Conservation (phyloP, 2,797 vertebrate genomes). For the Microctenopoma steveboyesi region DNA sequence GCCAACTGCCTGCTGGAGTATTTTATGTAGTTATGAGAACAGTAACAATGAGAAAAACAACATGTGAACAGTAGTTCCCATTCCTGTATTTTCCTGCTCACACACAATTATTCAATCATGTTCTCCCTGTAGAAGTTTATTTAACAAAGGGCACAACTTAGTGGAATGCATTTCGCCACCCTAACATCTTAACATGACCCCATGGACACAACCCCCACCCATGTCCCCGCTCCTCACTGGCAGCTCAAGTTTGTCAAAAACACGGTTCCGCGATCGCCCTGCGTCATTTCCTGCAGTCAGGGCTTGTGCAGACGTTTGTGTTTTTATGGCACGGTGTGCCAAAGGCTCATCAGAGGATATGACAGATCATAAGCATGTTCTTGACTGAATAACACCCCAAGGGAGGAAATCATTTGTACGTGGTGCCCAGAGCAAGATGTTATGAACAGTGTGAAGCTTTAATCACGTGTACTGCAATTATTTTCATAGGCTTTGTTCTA, state of each 20-base stretch:
- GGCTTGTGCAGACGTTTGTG: slow-evolving; percentile 48
- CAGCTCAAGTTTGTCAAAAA: slow-evolving; percentile 47
- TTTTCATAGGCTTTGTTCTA: background rate
- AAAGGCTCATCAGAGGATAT: slow-evolving; percentile 66
- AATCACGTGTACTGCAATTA: background rate
- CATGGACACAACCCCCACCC: background rate
- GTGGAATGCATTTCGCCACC: background rate
- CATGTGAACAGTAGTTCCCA: background rate
- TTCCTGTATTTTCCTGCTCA: background rate
- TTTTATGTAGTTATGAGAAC: too few relatives aligned
- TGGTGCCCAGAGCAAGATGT: slow-evolving; percentile 31
- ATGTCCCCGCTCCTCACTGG: slow-evolving; percentile 38
- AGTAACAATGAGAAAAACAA: too few relatives aligned
- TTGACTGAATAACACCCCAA: slow-evolving; percentile 51
- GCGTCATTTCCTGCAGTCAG: slow-evolving; percentile 74
- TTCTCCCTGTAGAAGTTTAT: background rate
- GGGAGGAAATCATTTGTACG: slow-evolving; percentile 74
- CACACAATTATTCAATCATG: background rate
- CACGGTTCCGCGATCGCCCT: slow-evolving; percentile 48
- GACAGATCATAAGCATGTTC: slow-evolving; percentile 60
- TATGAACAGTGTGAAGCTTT: slow-evolving; percentile 28
- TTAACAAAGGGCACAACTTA: slow-evolving; percentile 3
- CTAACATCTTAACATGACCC: background rate
- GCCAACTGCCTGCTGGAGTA: background rate
- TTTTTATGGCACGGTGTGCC: slow-evolving; percentile 73